phyloP scores from a whole-genome alignment of 2,888 invertebrate species.

The Oscheius onirici region DNA sequence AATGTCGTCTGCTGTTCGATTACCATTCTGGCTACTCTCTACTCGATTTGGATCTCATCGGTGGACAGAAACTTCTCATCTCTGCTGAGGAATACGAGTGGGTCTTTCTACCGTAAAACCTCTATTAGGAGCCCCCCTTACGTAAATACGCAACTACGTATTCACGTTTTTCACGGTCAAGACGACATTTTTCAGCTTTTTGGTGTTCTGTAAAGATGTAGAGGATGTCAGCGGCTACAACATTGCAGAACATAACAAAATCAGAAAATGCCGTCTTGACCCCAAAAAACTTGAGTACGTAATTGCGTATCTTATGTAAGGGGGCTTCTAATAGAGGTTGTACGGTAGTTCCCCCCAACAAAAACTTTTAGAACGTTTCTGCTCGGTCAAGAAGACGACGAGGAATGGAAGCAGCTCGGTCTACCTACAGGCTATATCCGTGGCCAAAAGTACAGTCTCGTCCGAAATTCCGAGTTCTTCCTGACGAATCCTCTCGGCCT shows the following conservation, averaged over 20 bases:
- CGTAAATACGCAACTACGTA: too few species aligned
- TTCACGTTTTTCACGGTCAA: too few species aligned
- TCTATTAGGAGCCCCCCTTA: too few species aligned
- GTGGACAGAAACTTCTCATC: conserved; percentile 40
- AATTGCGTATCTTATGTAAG: too few species aligned
- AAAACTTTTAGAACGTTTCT: background rate
- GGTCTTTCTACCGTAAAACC: conserved; percentile 2
- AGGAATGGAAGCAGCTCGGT: conserved; percentile 26
- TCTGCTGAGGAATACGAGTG: conserved; percentile 56
- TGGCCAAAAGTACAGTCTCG: conserved; percentile 40
- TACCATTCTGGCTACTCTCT: conserved; percentile 48
- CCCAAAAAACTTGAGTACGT: too few species aligned
- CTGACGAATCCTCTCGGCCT: conserved; percentile 39
- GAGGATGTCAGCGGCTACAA: background rate
- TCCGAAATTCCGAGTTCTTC: conserved; percentile 36
- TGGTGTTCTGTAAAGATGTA: too few species aligned
- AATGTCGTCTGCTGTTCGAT: too few species aligned
- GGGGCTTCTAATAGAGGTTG: too few species aligned
- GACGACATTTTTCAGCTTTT: too few species aligned
- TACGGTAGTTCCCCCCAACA: too few species aligned
- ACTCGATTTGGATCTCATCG: conserved; percentile 46
- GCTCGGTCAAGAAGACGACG: conserved; percentile 17
- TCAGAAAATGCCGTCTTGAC: too few species aligned
- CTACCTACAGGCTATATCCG: conserved; percentile 34
- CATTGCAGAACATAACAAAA: background rate